These are phyloP conservation scores for Hippopotamyrus pictus DNA, from an alignment of 2,797 vertebrate species.

Conservation along the genomic window DNA sequence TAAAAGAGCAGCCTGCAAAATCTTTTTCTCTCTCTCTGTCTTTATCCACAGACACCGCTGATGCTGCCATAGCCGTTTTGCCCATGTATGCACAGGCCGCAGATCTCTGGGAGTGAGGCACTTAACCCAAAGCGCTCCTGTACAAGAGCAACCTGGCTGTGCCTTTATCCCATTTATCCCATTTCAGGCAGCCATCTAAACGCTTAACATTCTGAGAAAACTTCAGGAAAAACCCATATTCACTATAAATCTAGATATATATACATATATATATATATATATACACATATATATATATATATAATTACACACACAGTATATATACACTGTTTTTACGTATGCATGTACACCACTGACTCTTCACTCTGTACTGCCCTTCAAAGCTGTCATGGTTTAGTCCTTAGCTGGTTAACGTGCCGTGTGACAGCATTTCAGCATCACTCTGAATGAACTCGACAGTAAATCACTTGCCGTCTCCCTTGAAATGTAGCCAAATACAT, in stretches of 20 bases:
- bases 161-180: neutral
- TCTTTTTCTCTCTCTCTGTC: neutral
- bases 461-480: neutral
- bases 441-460: neutral
- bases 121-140: neutral
- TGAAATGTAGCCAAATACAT: neutral
- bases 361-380: neutral
- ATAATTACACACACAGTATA: neutral
- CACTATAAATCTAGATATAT: neutral
- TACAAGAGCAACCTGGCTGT: neutral
- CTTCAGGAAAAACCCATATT: neutral
- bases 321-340: neutral
- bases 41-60: neutral
- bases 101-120: neutral
- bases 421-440: neutral
- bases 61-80: neutral
- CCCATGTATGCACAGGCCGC: neutral
- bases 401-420: neutral
- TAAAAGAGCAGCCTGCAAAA: neutral
- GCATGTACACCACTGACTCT: neutral
- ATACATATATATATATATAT: neutral
- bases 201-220: neutral
- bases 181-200: neutral
- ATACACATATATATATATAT: neutral
- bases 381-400: neutral